These are phyloP conservation scores for Acestrorhynchus altus DNA, from an alignment of 2,797 vertebrate species.

Conservation along the genomic window DNA sequence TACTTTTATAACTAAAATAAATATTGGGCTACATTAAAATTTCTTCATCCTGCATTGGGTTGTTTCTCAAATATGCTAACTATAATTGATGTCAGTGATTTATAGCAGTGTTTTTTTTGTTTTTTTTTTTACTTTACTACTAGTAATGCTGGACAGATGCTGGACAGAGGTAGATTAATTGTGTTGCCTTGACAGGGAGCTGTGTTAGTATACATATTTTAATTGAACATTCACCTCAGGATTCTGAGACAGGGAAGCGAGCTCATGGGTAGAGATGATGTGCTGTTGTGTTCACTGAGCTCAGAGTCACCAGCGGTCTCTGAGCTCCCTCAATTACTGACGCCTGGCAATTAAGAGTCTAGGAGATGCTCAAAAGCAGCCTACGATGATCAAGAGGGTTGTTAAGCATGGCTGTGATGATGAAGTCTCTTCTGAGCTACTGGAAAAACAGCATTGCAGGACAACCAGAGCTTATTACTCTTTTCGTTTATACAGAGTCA, in stretches of 20 bases:
- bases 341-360: constrained; percentile 15
- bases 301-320: constrained; percentile 13
- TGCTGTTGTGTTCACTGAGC: not conserved
- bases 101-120: too few species aligned
- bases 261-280: not conserved
- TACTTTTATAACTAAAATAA: too few species aligned
- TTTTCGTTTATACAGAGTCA: constrained; percentile 13
- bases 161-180: too few species aligned
- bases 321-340: constrained; percentile 28
- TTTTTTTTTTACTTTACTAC: too few species aligned
- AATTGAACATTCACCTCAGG: not conserved
- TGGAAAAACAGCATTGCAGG: constrained; percentile 17
- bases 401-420: constrained; percentile 25
- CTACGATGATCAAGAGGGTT: constrained; percentile 14
- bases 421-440: constrained; percentile 32
- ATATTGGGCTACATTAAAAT: too few species aligned
- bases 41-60: too few species aligned
- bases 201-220: not conserved
- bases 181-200: not conserved
- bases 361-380: constrained; percentile 27
- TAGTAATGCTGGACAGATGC: too few species aligned
- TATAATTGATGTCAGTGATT: too few species aligned
- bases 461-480: not conserved
- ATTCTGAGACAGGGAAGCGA: not conserved
- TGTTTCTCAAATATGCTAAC: too few species aligned